Percentiles rank a stretch among this genome's conserved stretches.
Evolutionary conservation across 2,888 invertebrate species (phyloP).

Genomic region (Eulithis prunata): DNA sequence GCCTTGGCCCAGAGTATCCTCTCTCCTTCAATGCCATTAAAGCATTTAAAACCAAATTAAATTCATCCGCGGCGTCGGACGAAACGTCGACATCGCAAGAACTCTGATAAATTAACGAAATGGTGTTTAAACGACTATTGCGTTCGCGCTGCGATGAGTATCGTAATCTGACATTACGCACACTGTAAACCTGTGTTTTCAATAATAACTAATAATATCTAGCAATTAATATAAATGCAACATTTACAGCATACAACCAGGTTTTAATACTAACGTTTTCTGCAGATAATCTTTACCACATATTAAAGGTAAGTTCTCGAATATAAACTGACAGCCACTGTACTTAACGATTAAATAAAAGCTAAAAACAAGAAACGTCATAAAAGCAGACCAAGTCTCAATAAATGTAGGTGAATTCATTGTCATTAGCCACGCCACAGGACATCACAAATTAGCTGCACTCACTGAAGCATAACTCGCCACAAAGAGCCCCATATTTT

Average conservation of each 20-base stretch:
- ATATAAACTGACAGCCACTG: too few species aligned
- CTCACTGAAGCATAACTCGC: conserved; percentile 68
- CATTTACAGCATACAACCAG: not conserved
- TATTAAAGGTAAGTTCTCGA: too few species aligned
- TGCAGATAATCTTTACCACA: too few species aligned
- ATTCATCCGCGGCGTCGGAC: conserved; percentile 69
- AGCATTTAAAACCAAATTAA: conserved; percentile 80
- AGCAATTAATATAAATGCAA: conserved; percentile 2
- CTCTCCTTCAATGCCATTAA: conserved; percentile 67
- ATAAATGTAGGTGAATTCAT: conserved; percentile 17
- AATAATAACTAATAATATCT: not conserved
- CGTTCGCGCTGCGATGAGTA: conserved; percentile 51
- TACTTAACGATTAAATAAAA: not conserved
- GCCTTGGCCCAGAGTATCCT: conserved; percentile 2
- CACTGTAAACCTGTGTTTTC: conserved; percentile 44
- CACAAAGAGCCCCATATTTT: conserved; percentile 68
- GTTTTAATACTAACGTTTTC: too few species aligned
- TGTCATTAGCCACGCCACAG: conserved; percentile 54
- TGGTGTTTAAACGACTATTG: conserved; percentile 74
- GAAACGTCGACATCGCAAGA: conserved; percentile 55
- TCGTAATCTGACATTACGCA: conserved; percentile 51
- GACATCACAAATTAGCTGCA: conserved; percentile 78
- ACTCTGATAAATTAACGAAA: conserved; percentile 78
- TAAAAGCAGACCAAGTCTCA: not conserved
- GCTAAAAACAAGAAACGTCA: not conserved